These are phyloP conservation scores for Podarcis siculus DNA, from an alignment of 2,797 vertebrate genomes.

Conservation along the genomic window DNA sequence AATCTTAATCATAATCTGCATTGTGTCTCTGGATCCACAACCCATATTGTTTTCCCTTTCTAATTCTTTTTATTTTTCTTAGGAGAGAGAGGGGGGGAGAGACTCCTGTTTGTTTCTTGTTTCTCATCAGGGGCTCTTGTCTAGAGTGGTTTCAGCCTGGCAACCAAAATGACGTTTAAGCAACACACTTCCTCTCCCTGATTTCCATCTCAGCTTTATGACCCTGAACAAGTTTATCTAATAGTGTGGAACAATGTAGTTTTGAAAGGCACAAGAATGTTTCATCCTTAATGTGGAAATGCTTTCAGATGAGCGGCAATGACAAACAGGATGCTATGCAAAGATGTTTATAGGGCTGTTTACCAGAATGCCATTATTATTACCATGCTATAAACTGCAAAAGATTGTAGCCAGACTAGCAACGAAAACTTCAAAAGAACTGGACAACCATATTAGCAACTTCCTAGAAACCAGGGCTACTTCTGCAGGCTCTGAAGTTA, in stretches of 20 bases:
- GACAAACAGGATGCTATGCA: slow-evolving; percentile 50
- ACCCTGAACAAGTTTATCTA: slow-evolving; percentile 8
- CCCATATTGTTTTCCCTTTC: background rate
- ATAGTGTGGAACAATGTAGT: slow-evolving; percentile 15
- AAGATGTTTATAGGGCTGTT: slow-evolving; percentile 69
- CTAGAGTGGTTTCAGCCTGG: background rate
- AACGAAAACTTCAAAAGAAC: slow-evolving; percentile 68
- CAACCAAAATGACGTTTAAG: slow-evolving; percentile 31
- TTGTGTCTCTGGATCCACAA: background rate
- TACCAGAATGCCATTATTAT: slow-evolving; percentile 73
- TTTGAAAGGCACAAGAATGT: slow-evolving; percentile 43
- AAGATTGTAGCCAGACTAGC: slow-evolving; percentile 69
- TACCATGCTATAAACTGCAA: slow-evolving; percentile 68
- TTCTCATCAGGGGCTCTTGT: background rate
- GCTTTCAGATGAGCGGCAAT: slow-evolving; percentile 51
- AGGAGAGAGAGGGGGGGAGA: too few species aligned
- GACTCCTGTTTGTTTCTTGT: background rate
- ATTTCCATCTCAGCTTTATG: slow-evolving; percentile 33
- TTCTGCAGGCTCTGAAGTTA: slow-evolving; percentile 67
- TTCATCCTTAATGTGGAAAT: slow-evolving; percentile 56
- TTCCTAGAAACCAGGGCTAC: slow-evolving; percentile 68
- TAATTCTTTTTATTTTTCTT: background rate
- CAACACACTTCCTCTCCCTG: background rate
- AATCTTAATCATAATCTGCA: background rate
- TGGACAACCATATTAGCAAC: slow-evolving; percentile 68